These are phyloP conservation scores for Anomalospiza imberbis DNA, from an alignment of 2,797 vertebrate genomes.

Conservation along the genomic window DNA sequence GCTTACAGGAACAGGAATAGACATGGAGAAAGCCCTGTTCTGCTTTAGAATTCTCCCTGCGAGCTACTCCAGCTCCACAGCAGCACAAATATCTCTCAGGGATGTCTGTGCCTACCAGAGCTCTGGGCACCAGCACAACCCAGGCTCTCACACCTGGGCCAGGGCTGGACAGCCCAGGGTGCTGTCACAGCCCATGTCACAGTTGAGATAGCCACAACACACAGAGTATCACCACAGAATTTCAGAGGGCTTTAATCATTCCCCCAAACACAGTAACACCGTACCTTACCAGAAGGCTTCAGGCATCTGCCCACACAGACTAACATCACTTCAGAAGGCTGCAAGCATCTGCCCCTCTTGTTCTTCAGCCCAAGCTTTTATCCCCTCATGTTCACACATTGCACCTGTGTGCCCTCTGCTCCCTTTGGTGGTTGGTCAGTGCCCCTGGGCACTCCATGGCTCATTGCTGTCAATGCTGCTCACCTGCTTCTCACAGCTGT, in stretches of 20 bases:
- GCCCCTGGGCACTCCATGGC: neutral
- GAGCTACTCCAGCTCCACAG: rapidly evolving
- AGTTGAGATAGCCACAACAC: neutral
- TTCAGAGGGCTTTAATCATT: neutral
- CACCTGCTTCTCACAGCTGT: neutral
- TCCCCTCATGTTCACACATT: neutral
- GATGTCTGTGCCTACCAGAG: neutral
- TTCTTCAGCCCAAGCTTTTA: neutral
- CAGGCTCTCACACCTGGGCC: neutral
- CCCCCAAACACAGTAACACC: neutral
- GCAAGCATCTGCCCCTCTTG: neutral
- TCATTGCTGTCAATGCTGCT: neutral
- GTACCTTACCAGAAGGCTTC: neutral
- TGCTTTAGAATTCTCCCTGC: neutral
- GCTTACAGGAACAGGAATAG: neutral
- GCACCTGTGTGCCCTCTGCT: neutral
- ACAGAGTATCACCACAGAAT: neutral
- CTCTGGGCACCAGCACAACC: neutral
- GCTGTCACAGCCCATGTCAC: neutral
- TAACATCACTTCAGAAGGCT: neutral
- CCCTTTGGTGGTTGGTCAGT: neutral
- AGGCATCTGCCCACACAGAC: neutral
- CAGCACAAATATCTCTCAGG: neutral
- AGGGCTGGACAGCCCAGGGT: neutral
- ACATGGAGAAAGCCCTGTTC: neutral